phyloP scores from a whole-genome alignment of 2,113 vertebrate species.

The Entomyzon cyanotis region DNA sequence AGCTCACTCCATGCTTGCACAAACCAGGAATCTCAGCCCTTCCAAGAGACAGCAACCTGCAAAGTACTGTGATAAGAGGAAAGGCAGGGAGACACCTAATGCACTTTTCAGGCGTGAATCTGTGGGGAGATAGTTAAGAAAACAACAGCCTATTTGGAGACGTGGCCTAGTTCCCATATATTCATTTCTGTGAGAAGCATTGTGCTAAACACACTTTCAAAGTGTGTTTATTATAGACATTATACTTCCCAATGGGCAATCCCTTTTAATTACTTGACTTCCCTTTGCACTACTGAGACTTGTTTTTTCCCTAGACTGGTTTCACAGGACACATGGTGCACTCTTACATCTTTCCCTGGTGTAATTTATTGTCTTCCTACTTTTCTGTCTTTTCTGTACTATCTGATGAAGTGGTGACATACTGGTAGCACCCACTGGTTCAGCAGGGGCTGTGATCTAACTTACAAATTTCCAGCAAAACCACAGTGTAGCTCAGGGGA shows the following conservation, averaged over 20 bases:
- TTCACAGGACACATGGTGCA: not conserved
- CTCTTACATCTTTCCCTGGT: not conserved
- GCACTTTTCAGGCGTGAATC: not conserved
- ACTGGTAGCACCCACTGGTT: not conserved
- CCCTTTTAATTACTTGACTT: not conserved
- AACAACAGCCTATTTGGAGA: not conserved
- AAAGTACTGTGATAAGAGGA: not conserved
- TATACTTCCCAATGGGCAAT: not conserved
- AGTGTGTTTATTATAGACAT: not conserved
- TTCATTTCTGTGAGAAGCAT: not conserved
- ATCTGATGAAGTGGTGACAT: not conserved
- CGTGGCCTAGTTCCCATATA: not conserved
- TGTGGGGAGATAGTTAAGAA: not conserved
- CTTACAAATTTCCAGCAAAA: not conserved
- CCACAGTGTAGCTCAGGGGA: not conserved
- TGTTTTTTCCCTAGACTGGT: not conserved
- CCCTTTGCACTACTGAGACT: not conserved
- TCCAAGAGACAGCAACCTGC: rapidly evolving
- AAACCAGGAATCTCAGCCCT: not conserved
- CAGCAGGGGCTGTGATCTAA: not conserved
- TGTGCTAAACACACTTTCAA: not conserved
- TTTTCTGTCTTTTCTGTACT: not conserved
- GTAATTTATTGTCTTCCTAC: not conserved
- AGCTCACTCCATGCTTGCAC: not conserved
- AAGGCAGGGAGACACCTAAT: not conserved